Percentiles rank a stretch among this genome's conserved stretches.
phyloP scores from a whole-genome alignment of 2,888 invertebrate species.

The Conchocele bisecta region DNA sequence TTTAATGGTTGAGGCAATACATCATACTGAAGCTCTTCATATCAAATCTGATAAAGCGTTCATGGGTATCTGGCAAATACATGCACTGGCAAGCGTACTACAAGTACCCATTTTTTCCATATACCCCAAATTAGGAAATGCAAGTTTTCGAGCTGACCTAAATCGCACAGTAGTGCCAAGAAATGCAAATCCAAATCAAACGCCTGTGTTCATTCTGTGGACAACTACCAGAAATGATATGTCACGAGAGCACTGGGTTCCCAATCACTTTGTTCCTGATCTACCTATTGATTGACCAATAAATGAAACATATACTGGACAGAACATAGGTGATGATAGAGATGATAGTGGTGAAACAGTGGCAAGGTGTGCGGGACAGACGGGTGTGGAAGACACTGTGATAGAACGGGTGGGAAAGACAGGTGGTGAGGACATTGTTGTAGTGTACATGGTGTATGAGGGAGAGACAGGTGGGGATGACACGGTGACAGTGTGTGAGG shows the following conservation, averaged over 20 bases:
- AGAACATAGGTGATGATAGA: too few relatives aligned
- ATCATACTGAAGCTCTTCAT: neutral
- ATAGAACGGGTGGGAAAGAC: too few relatives aligned
- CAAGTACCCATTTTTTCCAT: neutral
- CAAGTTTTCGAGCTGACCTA: neutral
- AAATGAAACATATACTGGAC: too few relatives aligned
- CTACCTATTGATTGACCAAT: neutral
- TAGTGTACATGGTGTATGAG: too few relatives aligned
- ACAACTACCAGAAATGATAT: neutral
- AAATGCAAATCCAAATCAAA: neutral
- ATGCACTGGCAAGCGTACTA: neutral
- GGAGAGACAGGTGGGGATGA: too few relatives aligned
- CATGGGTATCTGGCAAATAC: constrained; percentile 3
- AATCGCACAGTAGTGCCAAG: neutral
- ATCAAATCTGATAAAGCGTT: neutral
- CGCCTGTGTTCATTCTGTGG: neutral
- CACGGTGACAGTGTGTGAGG: too few relatives aligned
- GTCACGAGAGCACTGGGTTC: neutral
- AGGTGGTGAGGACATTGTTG: too few relatives aligned
- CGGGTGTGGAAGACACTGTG: too few relatives aligned
- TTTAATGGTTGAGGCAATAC: neutral
- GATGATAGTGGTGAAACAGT: too few relatives aligned
- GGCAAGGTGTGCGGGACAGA: too few relatives aligned
- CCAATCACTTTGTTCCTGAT: neutral
- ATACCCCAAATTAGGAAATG: neutral